Percentiles rank a stretch among this genome's conserved stretches.
Conservation (phyloP, 2,113 vertebrate species). For the Lasiurus borealis region DNA sequence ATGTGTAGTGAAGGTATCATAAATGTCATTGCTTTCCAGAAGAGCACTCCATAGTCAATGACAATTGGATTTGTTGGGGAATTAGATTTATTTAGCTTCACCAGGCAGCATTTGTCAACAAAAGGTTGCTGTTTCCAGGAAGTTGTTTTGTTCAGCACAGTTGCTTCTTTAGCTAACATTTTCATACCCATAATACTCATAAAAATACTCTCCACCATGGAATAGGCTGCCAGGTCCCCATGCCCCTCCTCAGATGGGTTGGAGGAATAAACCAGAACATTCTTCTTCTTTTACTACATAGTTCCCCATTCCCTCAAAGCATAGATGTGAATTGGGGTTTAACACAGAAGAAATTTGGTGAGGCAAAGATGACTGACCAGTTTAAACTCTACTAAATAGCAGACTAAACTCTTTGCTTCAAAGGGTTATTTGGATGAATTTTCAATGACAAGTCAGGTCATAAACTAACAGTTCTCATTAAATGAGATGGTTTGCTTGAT, state of each 20-base stretch:
- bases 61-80: conserved; percentile 71
- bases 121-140: conserved; percentile 32
- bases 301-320: not conserved
- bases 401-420: not conserved
- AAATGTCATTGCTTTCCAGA: conserved; percentile 69
- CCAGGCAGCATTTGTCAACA: conserved; percentile 56
- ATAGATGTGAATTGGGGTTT: not conserved
- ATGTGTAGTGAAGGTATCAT: conserved; percentile 66
- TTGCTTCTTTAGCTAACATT: not conserved
- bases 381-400: not conserved
- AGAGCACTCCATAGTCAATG: conserved; percentile 40
- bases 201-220: not conserved
- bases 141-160: conserved; percentile 31
- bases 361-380: not conserved
- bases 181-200: not conserved
- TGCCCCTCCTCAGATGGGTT: not conserved
- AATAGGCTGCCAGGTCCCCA: not conserved
- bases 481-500: not conserved
- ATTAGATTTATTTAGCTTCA: conserved; percentile 59
- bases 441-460: not conserved
- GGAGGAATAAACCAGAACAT: not conserved
- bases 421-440: not conserved
- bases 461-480: too few relatives aligned
- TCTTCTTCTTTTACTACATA: not conserved
- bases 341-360: not conserved